Base-by-base conservation (phyloP, 92 coral and sea anemone species). In the Parazoanthus swiftii region DNA sequence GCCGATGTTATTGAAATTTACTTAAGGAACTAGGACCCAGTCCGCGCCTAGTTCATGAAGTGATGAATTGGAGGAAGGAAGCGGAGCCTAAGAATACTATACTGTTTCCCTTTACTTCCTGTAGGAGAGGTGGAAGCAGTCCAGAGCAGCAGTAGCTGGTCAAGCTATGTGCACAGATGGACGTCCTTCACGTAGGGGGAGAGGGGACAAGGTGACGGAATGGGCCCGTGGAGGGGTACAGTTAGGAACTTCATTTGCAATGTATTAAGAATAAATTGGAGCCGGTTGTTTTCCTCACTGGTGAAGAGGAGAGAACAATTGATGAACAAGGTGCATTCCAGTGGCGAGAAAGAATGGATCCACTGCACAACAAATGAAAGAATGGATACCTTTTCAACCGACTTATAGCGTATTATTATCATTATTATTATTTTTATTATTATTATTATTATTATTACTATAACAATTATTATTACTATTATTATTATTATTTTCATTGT, bases 141-240 rank as follows among this genome's bases (percentile, higher is more conserved):
- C 54, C 97, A 97, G 63, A 95, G 91, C 16, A 93, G 92, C 23
- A 90, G 89, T 33, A 89, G 98, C 23, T 97, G 99, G 99, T 93
- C 98, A 29, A 94, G 97, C 86, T 97, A 97, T 74, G 94, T 97
- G 13, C 96, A 97, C 68, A 91, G 99, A 23, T 97, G 99, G 99
- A 92, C 97, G 16, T 94, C 99, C 18, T 92, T 97, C 76, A 95
- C 95, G 46, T 96, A 86, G 73, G 21, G 9, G 50, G 50, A 44
- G 50, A 9, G 50, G 50, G 67, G 13, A 21, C 84, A 51, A 9
- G 18, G 26, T 80, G 73, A 58, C 15, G 23, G 1, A 10, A 23
- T 26, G 71, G 2, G 66, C 83, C 83, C 54, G 65, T 54, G 68
- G 39, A 63, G 63, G 43, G 9, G 42, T 63, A 63, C 70, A 0